These are phyloP conservation scores for Calliphora vomitoria DNA, from an alignment of 2,888 invertebrate genomes.

Conservation along the genomic window DNA sequence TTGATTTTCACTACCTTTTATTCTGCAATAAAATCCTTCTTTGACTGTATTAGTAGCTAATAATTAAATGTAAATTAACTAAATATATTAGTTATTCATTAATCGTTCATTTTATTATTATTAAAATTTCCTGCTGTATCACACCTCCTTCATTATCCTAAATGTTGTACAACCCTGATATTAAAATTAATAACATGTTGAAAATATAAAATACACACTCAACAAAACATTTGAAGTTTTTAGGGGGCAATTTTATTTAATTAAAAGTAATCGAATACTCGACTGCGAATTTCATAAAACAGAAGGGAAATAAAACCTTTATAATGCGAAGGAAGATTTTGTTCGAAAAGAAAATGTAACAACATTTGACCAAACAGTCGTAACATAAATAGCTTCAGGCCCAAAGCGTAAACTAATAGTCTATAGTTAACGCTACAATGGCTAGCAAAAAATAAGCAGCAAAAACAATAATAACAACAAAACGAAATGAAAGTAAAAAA, in stretches of 20 bases:
- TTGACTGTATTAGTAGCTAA: too few relatives aligned
- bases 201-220: background rate
- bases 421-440: background rate
- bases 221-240: slow-evolving; percentile 10
- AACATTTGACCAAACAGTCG: slow-evolving; percentile 1
- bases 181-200: slow-evolving; percentile 24
- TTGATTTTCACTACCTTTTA: too few relatives aligned
- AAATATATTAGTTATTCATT: background rate
- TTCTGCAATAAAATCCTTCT: too few relatives aligned
- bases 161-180: background rate
- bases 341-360: slow-evolving; percentile 7
- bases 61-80: too few relatives aligned
- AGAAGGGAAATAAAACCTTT: slow-evolving; percentile 48
- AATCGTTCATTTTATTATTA: background rate
- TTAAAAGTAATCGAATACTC: slow-evolving; percentile 62
- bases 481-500: background rate
- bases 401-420: slow-evolving; percentile 42
- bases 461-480: background rate
- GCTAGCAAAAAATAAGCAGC: background rate
- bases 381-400: slow-evolving; percentile 26
- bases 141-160: background rate
- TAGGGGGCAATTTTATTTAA: slow-evolving; percentile 56
- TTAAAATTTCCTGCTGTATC: background rate
- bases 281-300: slow-evolving; percentile 29
- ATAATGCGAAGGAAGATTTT: slow-evolving; percentile 25